Conservation (phyloP, 2,113 vertebrate species). For the Ochotona curzoniae region DNA sequence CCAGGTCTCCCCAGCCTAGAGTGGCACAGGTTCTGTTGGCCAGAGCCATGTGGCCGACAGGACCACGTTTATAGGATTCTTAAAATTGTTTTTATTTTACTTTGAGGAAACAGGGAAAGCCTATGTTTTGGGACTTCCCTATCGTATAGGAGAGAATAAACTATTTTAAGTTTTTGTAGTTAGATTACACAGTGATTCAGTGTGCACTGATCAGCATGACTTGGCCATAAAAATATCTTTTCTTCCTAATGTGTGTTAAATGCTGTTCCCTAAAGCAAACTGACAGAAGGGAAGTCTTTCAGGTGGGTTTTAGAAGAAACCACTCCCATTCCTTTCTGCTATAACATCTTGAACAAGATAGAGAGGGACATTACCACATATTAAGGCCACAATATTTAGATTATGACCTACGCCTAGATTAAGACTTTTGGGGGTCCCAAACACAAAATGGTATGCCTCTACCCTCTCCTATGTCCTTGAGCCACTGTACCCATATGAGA, state of each 20-base stretch:
- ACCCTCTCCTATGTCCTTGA: background rate
- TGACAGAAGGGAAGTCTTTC: background rate
- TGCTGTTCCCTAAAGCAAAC: background rate
- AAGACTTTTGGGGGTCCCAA: background rate
- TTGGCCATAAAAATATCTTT: constrained; percentile 34
- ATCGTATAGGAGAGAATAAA: background rate
- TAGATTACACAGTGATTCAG: constrained; percentile 15
- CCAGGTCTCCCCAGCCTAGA: too few species aligned
- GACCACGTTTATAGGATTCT: background rate
- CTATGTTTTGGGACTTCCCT: background rate
- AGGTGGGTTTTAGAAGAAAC: background rate
- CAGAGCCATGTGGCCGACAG: too few species aligned
- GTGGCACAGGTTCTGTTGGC: too few species aligned
- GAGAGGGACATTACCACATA: background rate
- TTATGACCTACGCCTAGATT: background rate
- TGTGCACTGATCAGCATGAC: constrained; percentile 6
- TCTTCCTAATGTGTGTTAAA: constrained; percentile 6
- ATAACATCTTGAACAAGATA: constrained; percentile 13
- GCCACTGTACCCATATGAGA: too few species aligned
- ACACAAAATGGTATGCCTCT: background rate
- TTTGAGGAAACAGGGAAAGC: background rate
- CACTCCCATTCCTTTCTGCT: background rate
- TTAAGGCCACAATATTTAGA: background rate
- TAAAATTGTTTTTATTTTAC: constrained; percentile 34
- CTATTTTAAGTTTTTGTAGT: background rate